Evolutionary conservation across 1,140 invertebrate species (phyloP), one percentile per base, ranked within the genome.

Genomic region (Adoxophyes honmai): DNA sequence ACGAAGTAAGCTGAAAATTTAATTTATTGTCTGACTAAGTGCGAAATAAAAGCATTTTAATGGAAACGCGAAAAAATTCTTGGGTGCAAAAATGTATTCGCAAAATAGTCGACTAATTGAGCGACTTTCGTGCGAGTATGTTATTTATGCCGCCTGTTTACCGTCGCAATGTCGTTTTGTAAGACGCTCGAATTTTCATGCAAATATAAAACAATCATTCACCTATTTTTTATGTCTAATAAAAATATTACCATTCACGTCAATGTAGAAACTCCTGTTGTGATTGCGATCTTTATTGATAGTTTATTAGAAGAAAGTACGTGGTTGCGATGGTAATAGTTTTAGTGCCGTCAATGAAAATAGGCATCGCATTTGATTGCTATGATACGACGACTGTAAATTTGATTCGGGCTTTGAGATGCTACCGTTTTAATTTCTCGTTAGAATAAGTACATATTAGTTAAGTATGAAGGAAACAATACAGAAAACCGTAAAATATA

Each of bases 71-170:
- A 52, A 35, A 42, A 55, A 55, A 56, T 33, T 39, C 36, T 39
- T 16, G 39, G 59, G 58, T 53, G 5, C 42, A 66, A 59, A 55
- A 62, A 59, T 62, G 56, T 48, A 10, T 53, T 59, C 62, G 35
- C 54, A 62, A 66, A 66, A 57, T 33, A 66, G 35, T 39, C 52
- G 48, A 58, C 53, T 61, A 69, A 70, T 70, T 70, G 59, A 62
- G 34, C 53, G 28, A 60, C 42, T 39, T 65, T 70, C 65, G 68
- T 70, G 68, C 62, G 51, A 68, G 64, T 70, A 70, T 68, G 62
- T 62, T 63, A 60, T 64, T 36, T 64, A 59, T 55, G 42, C 44
- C 48, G 53, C 54, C 56, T 18, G 38, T 51, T 48, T 63, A 57
- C 48, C 8, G 16, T 16, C 39, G 35, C 62, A 63, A 62, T 58